Base-by-base conservation (phyloP, 2,888 invertebrate genomes). In the Trichogramma evanescens region DNA sequence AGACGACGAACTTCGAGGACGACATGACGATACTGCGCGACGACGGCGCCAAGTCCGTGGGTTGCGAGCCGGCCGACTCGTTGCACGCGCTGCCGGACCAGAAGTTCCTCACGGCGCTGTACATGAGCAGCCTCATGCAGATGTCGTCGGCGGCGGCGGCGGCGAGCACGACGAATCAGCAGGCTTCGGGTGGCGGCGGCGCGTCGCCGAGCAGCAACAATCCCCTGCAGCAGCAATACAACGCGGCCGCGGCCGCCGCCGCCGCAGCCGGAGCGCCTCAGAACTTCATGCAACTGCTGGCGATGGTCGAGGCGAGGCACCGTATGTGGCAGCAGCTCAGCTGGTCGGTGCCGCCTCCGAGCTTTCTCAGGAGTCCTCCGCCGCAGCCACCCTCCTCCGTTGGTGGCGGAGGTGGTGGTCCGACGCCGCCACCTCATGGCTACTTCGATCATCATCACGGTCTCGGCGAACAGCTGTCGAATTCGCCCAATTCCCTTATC, bases 51-150 rank as follows among this genome's bases (percentile, higher is more conserved):
- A 66, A 72, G 6, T 66, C 66, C 58, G 71, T 72, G 54, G 63
- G 67, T 1, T 51, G 54, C 4, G 39, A 49, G 13, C 63, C 63
- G 13, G 54, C n/a, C 39, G 64, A 64, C 55, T 49, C 62, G 13
- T 68, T 68, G 13, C 64, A 73, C 53, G 74, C 74, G 9, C 66
- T 71, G 4, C 69, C 72, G n/a, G 79, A 79, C 67, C 77, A 79
- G 60, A 77, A 79, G 67, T 74, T 79, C 56, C 69, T 79, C 26
- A 74, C 75, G 7, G 78, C 78, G 4, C 70, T 79, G 54, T 78
- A 78, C 65, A 78, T 79, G 76, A 78, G 77, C 66, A 77, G 76
- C 61, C 66, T 78, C 54, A 75, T 78, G 74, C 74, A 77, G 61
- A 74, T 76, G 74, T 76, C 76, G 10, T 73, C 71, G 64, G 66